Base-by-base conservation (phyloP, 2,888 invertebrate genomes). In the Sinhomidia bicolor region DNA sequence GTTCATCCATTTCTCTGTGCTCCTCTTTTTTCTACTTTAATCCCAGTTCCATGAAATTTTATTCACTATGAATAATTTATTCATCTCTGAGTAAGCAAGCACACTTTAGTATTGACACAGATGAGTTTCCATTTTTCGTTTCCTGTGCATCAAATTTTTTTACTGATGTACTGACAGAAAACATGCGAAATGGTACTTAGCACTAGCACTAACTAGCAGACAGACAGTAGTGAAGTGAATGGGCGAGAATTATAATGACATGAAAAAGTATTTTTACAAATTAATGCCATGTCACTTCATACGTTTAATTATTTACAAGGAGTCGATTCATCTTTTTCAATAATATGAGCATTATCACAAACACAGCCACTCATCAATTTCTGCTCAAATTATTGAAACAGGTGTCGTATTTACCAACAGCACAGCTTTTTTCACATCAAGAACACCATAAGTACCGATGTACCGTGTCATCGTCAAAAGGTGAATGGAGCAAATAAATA, bases 61-160 rank as follows among this genome's bases (percentile, higher is more conserved):
- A 74, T 83, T 26, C 80, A 9, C 3, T 51, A 60, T 41, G 47
- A 83, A 79, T 88, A 87, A 87, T 82, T 87, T 87, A 86, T 86
- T 80, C 85, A 80, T 85, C 74, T 74, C 20, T 86, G 85, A 74
- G 65, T 68, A 65, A 85, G 85, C 65, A 36, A 44, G 82, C 74
- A 87, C 74, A 87, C 81, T 76, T 74, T 17, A 76, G 76, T 87
- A 87, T 87, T 87, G 87, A 87, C 87, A 87, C 87, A 87, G 87
- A 87, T 87, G 87, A 87, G 51, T 87, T 87, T 47, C 23, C 74
- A 76, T 62, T 87, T 85, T 79, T 41, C 20, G 29, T 82, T 76
- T 14, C 36, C 17, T 62, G 47, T 32, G 29, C 76, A 81, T 80
- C 57, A 87, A 87, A 82, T 60, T 32, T 65, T 20, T 80, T 9